These are phyloP conservation scores for Sebastes paucispinis DNA, from an alignment of 2,797 vertebrate genomes.

Conservation along the genomic window DNA sequence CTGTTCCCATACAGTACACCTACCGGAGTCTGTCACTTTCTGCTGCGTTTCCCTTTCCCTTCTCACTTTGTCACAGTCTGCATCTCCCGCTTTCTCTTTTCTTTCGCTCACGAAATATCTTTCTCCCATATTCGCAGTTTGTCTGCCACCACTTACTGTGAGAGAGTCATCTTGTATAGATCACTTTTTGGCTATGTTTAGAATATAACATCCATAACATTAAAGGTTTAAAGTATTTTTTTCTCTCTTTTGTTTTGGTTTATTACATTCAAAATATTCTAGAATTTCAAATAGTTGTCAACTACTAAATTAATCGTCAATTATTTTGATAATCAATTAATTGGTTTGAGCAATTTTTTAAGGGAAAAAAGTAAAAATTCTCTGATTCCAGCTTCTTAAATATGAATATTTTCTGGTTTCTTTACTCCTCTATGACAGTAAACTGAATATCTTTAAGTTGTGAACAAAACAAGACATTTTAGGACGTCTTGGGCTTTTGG, in stretches of 20 bases:
- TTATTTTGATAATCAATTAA: too few relatives aligned
- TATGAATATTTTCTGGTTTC: too few relatives aligned
- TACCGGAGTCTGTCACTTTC: neutral
- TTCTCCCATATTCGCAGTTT: neutral
- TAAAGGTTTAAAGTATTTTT: neutral
- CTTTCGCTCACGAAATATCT: neutral
- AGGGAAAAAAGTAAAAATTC: too few relatives aligned
- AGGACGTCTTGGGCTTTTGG: too few relatives aligned
- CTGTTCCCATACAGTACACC: neutral
- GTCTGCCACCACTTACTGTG: neutral
- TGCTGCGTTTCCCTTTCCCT: neutral
- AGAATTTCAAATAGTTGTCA: neutral
- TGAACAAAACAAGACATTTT: too few relatives aligned
- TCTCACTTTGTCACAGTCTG: slow-evolving; percentile 1
- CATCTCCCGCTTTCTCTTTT: neutral
- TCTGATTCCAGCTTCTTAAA: too few relatives aligned
- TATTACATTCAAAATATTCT: neutral
- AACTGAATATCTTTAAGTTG: too few relatives aligned
- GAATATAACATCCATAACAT: neutral
- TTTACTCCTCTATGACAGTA: too few relatives aligned
- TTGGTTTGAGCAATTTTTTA: too few relatives aligned
- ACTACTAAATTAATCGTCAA: too few relatives aligned
- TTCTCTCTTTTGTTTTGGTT: neutral
- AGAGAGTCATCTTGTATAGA: neutral
- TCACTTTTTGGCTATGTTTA: neutral